Evolutionary conservation across 1,140 invertebrate species (phyloP).

Genomic region (Eurosta solidaginis): DNA sequence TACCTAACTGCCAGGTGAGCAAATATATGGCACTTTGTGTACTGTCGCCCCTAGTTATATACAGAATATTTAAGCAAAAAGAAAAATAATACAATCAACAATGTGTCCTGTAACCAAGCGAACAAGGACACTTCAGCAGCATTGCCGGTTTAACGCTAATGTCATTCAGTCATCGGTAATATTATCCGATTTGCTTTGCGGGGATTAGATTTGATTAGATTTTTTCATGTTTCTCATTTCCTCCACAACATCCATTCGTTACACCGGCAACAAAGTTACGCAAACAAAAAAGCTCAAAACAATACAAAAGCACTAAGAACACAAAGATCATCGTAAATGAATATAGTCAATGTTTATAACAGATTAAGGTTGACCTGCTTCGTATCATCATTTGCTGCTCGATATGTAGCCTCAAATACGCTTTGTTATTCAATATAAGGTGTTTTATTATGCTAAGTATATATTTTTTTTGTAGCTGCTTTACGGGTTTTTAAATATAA

Average conservation of each 20-base stretch:
- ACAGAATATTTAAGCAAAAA: not conserved
- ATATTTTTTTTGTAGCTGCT: too few relatives aligned
- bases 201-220: constrained; percentile 59
- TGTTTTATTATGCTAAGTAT: too few relatives aligned
- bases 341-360: too few relatives aligned
- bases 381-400: too few relatives aligned
- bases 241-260: not conserved
- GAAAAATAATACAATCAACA: not conserved
- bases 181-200: constrained; percentile 50
- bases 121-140: not conserved
- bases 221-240: constrained; percentile 43
- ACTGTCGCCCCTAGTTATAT: too few relatives aligned
- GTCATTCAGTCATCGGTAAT: constrained; percentile 7
- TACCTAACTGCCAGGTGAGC: not conserved
- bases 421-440: too few relatives aligned
- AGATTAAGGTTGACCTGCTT: too few relatives aligned
- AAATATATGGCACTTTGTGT: too few relatives aligned
- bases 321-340: not conserved
- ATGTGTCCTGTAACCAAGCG: not conserved
- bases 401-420: too few relatives aligned
- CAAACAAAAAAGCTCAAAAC: not conserved
- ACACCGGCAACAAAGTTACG: not conserved
- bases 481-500: too few relatives aligned
- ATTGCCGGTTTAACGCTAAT: constrained; percentile 18
- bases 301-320: not conserved